These are phyloP conservation scores for Zosterops lateralis DNA, from an alignment of 2,113 vertebrate species.

Conservation along the genomic window DNA sequence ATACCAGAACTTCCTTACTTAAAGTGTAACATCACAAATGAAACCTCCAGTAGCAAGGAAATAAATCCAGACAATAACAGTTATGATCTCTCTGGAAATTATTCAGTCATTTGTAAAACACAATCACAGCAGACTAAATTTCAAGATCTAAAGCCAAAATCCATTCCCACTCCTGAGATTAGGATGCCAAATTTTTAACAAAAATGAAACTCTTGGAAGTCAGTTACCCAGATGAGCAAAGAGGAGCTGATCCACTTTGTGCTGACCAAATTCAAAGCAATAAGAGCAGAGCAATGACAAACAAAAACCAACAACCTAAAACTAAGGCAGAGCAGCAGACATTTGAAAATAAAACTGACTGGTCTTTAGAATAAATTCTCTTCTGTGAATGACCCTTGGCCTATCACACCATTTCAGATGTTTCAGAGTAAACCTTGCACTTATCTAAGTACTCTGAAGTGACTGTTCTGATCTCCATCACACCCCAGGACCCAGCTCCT, in stretches of 20 bases:
- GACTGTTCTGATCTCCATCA: not conserved
- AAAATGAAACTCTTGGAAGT: not conserved
- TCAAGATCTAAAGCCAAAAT: not conserved
- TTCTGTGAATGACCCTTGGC: not conserved
- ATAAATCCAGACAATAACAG: not conserved
- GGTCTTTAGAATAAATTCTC: not conserved
- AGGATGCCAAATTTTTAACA: not conserved
- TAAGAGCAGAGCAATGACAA: not conserved
- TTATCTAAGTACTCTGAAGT: accelerated
- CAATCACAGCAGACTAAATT: not conserved
- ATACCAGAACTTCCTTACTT: not conserved
- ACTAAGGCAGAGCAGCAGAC: not conserved
- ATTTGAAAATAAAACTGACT: not conserved
- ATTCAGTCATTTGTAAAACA: not conserved
- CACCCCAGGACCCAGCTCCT: not conserved
- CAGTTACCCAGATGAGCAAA: not conserved
- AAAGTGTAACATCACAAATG: not conserved
- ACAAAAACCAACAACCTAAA: not conserved
- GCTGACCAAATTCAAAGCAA: not conserved
- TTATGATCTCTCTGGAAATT: not conserved
- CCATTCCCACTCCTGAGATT: not conserved
- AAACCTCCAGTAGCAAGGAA: not conserved
- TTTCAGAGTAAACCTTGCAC: not conserved
- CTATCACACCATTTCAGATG: not conserved
- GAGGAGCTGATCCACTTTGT: accelerated